phyloP scores from a whole-genome alignment of 2,113 vertebrate genomes.

The Rafetus swinhoei region DNA sequence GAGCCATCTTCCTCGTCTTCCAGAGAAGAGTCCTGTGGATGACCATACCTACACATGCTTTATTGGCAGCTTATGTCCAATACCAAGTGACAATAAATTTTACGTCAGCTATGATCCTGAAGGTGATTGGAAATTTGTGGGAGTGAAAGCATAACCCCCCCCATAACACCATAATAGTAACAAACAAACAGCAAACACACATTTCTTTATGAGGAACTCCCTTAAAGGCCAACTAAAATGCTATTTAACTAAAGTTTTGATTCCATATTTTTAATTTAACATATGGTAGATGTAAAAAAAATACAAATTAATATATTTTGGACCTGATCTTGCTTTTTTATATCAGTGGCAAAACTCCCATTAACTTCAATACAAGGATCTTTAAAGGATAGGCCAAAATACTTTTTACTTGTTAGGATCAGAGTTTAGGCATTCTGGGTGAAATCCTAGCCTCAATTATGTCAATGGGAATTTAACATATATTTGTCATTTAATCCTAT shows the following conservation, averaged over 20 bases:
- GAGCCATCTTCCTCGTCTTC: neutral
- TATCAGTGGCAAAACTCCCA: neutral
- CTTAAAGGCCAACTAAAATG: neutral
- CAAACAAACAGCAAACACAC: neutral
- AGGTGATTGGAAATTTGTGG: neutral
- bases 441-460: neutral
- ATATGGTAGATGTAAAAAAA: neutral
- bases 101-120: neutral
- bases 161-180: neutral
- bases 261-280: neutral
- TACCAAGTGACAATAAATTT: rapidly evolving
- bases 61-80: neutral
- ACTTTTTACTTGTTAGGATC: neutral
- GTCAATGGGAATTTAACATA: neutral
- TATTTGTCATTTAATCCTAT: neutral
- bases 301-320: neutral
- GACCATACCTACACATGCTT: neutral
- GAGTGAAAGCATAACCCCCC: neutral
- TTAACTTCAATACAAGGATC: neutral
- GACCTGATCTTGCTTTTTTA: neutral
- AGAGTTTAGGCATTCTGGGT: neutral
- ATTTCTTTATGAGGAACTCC: neutral
- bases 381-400: neutral
- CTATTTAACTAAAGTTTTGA: neutral
- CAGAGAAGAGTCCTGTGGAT: neutral